Conservation (phyloP, 2,888 invertebrate species). For the Caenorhabditis imperialis region DNA sequence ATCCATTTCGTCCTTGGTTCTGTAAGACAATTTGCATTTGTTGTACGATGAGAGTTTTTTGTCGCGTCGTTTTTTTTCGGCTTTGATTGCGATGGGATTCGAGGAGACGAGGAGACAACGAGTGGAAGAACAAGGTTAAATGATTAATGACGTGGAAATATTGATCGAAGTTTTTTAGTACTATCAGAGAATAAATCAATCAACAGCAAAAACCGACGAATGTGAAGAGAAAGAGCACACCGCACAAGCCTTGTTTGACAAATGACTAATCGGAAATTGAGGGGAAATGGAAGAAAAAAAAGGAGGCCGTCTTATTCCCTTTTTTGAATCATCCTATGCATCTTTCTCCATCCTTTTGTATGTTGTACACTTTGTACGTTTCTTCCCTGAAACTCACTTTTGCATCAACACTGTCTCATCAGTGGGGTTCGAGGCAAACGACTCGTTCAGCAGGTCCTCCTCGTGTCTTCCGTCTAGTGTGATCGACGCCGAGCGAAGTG, state of each 20-base stretch:
- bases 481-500: conserved; percentile 64
- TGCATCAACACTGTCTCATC: conserved; percentile 65
- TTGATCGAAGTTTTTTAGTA: neutral
- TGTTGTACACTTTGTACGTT: conserved; percentile 6
- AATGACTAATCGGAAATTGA: conserved; percentile 39
- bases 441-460: conserved; percentile 60
- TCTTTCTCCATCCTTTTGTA: neutral
- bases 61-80: neutral
- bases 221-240: neutral
- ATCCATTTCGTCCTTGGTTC: conserved; percentile 57
- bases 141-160: conserved; percentile 41
- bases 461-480: conserved; percentile 61
- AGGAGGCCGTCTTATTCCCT: neutral
- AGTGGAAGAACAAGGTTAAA: too few species aligned
- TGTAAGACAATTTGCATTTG: conserved; percentile 49
- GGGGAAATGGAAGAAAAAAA: conserved; percentile 2
- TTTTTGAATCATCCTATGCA: conserved; percentile 38
- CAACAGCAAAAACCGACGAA: neutral
- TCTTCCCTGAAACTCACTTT: conserved; percentile 33
- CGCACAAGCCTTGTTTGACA: conserved; percentile 19
- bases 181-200: neutral
- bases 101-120: too few species aligned
- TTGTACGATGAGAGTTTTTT: conserved; percentile 25
- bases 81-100: too few species aligned
- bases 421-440: conserved; percentile 61